These are phyloP conservation scores for Zoanthus sansibaricus DNA, from an alignment of 92 coral and sea anemone genomes.

Conservation along the genomic window DNA sequence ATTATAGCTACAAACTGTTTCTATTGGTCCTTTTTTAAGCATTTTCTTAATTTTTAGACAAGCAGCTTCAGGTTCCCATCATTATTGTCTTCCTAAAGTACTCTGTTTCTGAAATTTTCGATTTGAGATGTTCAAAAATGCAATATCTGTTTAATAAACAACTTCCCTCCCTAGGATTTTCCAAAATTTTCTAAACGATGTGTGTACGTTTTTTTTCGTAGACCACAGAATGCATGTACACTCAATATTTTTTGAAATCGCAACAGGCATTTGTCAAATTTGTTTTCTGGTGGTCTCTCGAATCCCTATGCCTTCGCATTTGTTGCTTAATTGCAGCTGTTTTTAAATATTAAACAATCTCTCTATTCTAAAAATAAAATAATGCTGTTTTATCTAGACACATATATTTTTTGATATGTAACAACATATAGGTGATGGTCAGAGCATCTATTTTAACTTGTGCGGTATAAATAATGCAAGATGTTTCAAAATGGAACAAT, in stretches of 20 bases:
- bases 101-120: too few relatives aligned
- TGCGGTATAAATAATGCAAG: conserved; percentile 2
- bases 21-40: too few relatives aligned
- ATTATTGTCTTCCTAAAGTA: too few relatives aligned
- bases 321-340: background rate
- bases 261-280: conserved; percentile 1
- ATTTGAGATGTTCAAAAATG: too few relatives aligned
- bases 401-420: background rate
- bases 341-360: conserved; percentile 8
- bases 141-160: too few relatives aligned
- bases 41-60: too few relatives aligned
- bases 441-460: background rate
- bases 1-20: too few relatives aligned
- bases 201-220: background rate
- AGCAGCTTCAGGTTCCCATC: too few relatives aligned
- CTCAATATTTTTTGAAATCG: background rate
- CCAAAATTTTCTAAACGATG: too few relatives aligned
- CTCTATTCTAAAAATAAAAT: background rate
- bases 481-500: background rate
- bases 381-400: background rate
- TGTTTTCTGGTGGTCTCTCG: background rate
- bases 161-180: too few relatives aligned
- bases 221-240: background rate
- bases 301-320: background rate
- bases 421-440: background rate